Evolutionary conservation across 2,888 invertebrate genomes (phyloP).

Genomic region (Marronus borbonicus): DNA sequence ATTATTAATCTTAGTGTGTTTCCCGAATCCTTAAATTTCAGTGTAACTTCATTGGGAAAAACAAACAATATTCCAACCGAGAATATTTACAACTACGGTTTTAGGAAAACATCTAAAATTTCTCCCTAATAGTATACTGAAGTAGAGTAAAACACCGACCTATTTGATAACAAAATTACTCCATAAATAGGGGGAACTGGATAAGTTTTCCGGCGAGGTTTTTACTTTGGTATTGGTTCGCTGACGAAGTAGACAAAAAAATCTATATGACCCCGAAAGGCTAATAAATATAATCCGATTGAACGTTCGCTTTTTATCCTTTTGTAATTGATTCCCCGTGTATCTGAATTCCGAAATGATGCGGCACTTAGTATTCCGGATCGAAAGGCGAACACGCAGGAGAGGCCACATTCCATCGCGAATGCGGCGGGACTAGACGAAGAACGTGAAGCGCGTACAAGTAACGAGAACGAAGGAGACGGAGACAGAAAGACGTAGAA

Average conservation of each 20-base stretch:
- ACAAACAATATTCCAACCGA: too few relatives aligned
- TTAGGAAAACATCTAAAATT: too few relatives aligned
- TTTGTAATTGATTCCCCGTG: slow-evolving; percentile 51
- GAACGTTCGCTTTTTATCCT: slow-evolving; percentile 48
- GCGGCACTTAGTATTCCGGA: slow-evolving; percentile 56
- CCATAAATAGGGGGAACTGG: too few relatives aligned
- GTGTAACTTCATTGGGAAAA: too few relatives aligned
- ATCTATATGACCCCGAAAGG: slow-evolving; percentile 44
- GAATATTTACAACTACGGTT: too few relatives aligned
- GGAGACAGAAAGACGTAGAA: slow-evolving; percentile 12
- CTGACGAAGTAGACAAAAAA: slow-evolving; percentile 28
- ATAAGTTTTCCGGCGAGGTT: not conserved
- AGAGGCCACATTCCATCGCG: slow-evolving; percentile 57
- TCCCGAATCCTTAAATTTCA: too few relatives aligned
- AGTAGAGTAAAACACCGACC: too few relatives aligned
- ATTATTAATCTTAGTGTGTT: too few relatives aligned
- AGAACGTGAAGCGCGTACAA: slow-evolving; percentile 7
- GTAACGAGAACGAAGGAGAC: slow-evolving; percentile 46
- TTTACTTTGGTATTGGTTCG: not conserved
- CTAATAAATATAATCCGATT: slow-evolving; percentile 50
- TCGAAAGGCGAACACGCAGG: slow-evolving; percentile 48
- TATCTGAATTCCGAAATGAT: slow-evolving; percentile 55
- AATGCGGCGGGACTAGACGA: slow-evolving; percentile 53
- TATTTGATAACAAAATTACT: too few relatives aligned
- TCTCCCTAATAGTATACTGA: too few relatives aligned